A percentile compares a stretch with the other conserved stretches of the same genome.
Evolutionary conservation across 1,140 invertebrate species (phyloP).

Genomic region (Atta colombica): DNA sequence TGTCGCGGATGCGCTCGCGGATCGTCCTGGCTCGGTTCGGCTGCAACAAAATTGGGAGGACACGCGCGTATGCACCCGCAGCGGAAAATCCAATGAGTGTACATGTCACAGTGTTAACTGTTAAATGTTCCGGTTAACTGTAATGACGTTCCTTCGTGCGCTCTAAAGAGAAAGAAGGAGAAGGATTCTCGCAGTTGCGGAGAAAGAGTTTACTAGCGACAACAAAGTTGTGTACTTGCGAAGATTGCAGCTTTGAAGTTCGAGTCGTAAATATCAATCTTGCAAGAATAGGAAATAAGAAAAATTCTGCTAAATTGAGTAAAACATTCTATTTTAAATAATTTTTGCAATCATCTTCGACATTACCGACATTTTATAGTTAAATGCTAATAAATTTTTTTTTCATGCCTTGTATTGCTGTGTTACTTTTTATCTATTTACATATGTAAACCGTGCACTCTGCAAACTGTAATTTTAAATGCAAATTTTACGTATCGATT

Average conservation of each 20-base stretch:
- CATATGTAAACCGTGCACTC: neutral
- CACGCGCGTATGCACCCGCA: neutral
- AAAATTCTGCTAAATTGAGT: neutral
- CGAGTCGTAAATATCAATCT: neutral
- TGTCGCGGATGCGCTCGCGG: conserved; percentile 50
- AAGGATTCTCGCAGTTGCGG: neutral
- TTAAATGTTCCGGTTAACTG: conserved; percentile 21
- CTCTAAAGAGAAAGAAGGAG: neutral
- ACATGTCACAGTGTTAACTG: conserved; percentile 22
- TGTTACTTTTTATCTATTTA: conserved; percentile 10
- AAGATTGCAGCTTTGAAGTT: neutral
- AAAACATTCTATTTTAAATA: neutral
- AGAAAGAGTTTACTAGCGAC: neutral
- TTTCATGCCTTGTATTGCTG: neutral
- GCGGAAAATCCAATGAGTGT: conserved; percentile 11
- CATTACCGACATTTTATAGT: neutral
- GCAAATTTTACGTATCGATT: conserved; percentile 31
- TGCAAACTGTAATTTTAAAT: conserved; percentile 18
- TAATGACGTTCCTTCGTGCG: conserved; percentile 2
- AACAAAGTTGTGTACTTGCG: conserved; percentile 7
- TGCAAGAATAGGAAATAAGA: neutral
- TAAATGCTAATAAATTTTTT: conserved; percentile 28
- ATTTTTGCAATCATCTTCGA: neutral
- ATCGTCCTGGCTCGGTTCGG: neutral
- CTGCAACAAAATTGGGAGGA: conserved; percentile 41